Conservation (phyloP, 2,113 vertebrate species). For the Tichodroma muraria region DNA sequence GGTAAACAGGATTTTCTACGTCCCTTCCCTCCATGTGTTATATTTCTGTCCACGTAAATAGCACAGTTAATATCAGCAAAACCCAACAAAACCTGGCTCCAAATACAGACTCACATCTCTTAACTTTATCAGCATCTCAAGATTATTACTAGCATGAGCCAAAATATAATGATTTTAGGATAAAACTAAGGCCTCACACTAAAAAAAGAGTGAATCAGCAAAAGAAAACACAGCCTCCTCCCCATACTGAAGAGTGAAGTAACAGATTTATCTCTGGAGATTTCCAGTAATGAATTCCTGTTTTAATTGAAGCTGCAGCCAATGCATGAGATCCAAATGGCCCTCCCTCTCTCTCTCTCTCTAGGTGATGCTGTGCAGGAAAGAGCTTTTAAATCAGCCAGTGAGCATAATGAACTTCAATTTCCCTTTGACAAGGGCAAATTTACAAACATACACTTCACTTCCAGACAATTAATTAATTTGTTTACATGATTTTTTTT, state of each 20-base stretch:
- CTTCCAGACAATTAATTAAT: constrained; percentile 80
- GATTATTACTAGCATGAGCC: background rate
- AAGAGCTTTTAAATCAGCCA: constrained; percentile 71
- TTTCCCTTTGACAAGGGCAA: constrained; percentile 69
- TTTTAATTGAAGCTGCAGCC: constrained; percentile 65
- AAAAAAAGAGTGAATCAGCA: constrained; percentile 13
- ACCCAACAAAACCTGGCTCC: background rate
- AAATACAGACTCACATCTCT: background rate
- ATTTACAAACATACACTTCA: constrained; percentile 70
- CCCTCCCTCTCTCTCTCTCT: constrained; percentile 20
- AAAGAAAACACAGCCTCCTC: background rate
- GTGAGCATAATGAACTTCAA: constrained; percentile 68
- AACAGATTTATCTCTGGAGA: constrained; percentile 54
- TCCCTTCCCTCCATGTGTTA: background rate
- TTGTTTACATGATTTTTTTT: constrained; percentile 72
- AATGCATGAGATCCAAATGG: constrained; percentile 10
- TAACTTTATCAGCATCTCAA: background rate
- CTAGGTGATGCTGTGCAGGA: constrained; percentile 21
- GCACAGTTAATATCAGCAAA: background rate
- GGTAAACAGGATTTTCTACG: background rate
- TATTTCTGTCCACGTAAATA: background rate
- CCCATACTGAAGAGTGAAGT: background rate
- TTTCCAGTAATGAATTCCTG: constrained; percentile 67
- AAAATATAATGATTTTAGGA: background rate
- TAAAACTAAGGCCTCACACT: background rate